These are phyloP conservation scores for Ornithoptera priamus DNA, from an alignment of 2,888 invertebrate genomes.

Conservation along the genomic window DNA sequence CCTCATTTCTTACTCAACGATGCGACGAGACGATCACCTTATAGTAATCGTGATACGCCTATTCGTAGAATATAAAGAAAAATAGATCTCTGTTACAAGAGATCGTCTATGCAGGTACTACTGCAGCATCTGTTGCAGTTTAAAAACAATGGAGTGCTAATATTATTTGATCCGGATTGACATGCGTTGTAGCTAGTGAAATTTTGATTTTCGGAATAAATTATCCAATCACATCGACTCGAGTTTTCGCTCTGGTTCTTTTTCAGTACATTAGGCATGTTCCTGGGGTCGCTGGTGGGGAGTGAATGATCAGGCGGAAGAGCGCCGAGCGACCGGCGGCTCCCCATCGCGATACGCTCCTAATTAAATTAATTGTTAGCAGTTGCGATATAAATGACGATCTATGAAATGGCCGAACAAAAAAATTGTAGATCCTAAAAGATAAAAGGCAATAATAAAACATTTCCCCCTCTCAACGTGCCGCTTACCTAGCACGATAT, in stretches of 20 bases:
- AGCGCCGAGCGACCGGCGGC: constrained; percentile 44
- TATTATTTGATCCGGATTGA: no score
- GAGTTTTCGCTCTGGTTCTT: constrained; percentile 3
- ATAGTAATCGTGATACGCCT: no score
- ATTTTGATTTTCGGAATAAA: no score
- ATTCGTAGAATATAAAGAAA: no score
- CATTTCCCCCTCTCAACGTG: constrained; percentile 63
- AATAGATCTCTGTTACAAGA: no score
- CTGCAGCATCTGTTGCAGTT: no score
- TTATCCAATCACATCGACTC: no score
- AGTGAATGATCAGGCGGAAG: constrained; percentile 63
- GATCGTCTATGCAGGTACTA: no score
- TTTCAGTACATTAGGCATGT: constrained; percentile 38
- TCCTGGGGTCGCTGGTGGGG: constrained; percentile 48
- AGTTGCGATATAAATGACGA: constrained; percentile 76
- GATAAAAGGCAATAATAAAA: constrained; percentile 76
- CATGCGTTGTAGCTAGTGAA: no score
- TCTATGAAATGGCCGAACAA: constrained; percentile 58
- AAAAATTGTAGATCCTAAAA: constrained; percentile 64
- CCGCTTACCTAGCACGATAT: constrained; percentile 36
- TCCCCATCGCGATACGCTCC: constrained; percentile 62
- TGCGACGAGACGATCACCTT: no score
- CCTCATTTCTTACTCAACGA: no score
- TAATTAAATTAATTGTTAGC: constrained; percentile 78
- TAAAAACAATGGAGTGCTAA: no score